Base-by-base conservation (phyloP, 2,797 vertebrate genomes). In the Enteromius paludinosus region DNA sequence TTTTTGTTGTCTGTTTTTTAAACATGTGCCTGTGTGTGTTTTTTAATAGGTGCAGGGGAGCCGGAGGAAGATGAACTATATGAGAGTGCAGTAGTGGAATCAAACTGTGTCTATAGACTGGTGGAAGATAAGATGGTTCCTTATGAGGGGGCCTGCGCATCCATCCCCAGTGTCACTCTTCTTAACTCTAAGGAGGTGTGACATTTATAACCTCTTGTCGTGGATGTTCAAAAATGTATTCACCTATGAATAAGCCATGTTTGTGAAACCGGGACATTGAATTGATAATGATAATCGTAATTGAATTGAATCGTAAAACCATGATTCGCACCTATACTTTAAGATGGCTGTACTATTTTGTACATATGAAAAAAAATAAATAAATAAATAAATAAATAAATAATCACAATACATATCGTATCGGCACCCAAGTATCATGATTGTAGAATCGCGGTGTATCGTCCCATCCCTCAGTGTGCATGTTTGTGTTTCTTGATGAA, bases 31-130 rank as follows among this genome's bases (percentile, higher is more conserved):
- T 79, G 47, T 25, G 20, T 84, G 10, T 77, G 56, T 79, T 64
- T 33, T 70, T 77, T 82, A 33, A 54, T 17, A 96, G 95, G 91
- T 25, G 94, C 94, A 0, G 95, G 95, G 5, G 94, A 94, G 72
- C 95, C 95, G 3, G 95, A 95, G 64, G 95, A 96, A 84, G 95
- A 96, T 64, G 95, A 96, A 89, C 84, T 94, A 38, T 96, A 94
- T 80, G 95, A 96, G 90, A 93, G 87, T 0, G 95, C 92, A 0
- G 89, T 96, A 61, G 56, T 94, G 1, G 95, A 96, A 84, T 91
- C 95, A 33, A 96, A 90, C 43, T 92, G 93, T 4, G 90, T 95
- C 18, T 96, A 95, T 89, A 90, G 90, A 69, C 92, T 96, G 52
- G 84, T 92, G 85, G 95, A 94, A 86, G 95, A 93, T 82, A 95